Evolutionary conservation across 2,888 invertebrate genomes (phyloP), one percentile per base, ranked within the genome.

Genomic region (Lucinisca nassula): DNA sequence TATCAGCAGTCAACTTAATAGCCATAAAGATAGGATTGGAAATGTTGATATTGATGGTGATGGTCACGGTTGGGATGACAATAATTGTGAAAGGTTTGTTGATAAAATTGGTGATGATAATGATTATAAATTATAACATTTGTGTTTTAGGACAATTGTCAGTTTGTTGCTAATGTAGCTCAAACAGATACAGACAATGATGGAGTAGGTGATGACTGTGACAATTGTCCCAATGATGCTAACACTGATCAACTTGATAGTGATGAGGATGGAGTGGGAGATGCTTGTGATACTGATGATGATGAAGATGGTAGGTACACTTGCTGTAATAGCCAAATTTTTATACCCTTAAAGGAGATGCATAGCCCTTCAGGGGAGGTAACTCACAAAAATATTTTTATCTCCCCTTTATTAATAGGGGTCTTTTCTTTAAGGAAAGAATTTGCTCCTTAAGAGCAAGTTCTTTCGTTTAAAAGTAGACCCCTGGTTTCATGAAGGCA

Each of bases 241-340:
- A 94, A 94, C 67, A n/a, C 78, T 67, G 87, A 87, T 67, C 93
- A 94, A 75, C 70, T 82, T 1, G 93, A 93, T 74, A 97, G 85
- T 1, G 91, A 93, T 75, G 84, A 85, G 0, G 91, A 94, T 55
- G 83, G 87, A 1, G 76, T 82, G 4, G 93, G 93, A 0, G 92
- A 94, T 77, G 89, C 82, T 1, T 94, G 93, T 87, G 92, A 93
- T 73, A 78, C 80, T 14, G 91, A 92, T 61, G 30, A 61, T 30
- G 61, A 24, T 61, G 61, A 27, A 27, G 61, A 61, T 61, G 61
- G 17, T 82, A 84, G 84, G 45, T 92, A 92, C n/a, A n/a, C n/a
- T n/a, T n/a, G n/a, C n/a, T n/a, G n/a, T n/a, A n/a, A n/a, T n/a
- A n/a, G n/a, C n/a, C n/a, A n/a, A n/a, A n/a, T n/a, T n/a, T n/a